Conservation (phyloP, 2,797 vertebrate species). For the Pseudochaenichthys georgianus region DNA sequence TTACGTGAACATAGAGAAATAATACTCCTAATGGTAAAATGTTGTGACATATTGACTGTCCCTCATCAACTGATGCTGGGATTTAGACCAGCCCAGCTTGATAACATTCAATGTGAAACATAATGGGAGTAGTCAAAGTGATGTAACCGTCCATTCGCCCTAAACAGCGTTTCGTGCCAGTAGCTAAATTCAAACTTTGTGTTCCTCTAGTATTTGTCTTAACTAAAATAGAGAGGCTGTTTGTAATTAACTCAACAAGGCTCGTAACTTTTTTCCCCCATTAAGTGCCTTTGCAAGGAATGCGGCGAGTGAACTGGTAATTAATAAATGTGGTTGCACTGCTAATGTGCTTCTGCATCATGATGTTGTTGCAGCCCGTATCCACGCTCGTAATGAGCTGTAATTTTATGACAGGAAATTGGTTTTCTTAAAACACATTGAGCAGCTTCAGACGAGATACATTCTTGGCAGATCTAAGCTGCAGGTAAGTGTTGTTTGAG, state of each 20-base stretch:
- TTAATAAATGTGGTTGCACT: constrained; percentile 81
- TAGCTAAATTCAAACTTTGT: constrained; percentile 85
- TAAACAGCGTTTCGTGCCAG: constrained; percentile 89
- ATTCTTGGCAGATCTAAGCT: constrained; percentile 46
- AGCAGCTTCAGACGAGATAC: constrained; percentile 59
- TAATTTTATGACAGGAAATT: constrained; percentile 83
- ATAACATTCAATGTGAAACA: constrained; percentile 87
- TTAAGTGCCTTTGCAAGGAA: constrained; percentile 75
- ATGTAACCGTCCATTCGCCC: constrained; percentile 89
- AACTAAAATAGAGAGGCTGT: constrained; percentile 70
- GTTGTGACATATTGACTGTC: constrained; percentile 13
- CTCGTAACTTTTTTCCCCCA: constrained; percentile 65
- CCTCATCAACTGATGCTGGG: constrained; percentile 64
- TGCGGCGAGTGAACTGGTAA: constrained; percentile 79
- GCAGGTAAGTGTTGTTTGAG: constrained; percentile 61
- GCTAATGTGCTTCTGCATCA: constrained; percentile 83
- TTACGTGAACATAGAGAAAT: constrained; percentile 6
- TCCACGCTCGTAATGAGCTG: constrained; percentile 79
- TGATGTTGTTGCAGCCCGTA: constrained; percentile 77
- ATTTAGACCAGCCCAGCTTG: constrained; percentile 82
- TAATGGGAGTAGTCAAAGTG: constrained; percentile 88
- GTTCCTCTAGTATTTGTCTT: constrained; percentile 71
- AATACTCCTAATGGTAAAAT: constrained; percentile 10
- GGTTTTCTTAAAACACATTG: constrained; percentile 81
- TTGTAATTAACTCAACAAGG: constrained; percentile 83